These are phyloP conservation scores for Lineus longissimus DNA, from an alignment of 1,140 invertebrate genomes.

Conservation along the genomic window DNA sequence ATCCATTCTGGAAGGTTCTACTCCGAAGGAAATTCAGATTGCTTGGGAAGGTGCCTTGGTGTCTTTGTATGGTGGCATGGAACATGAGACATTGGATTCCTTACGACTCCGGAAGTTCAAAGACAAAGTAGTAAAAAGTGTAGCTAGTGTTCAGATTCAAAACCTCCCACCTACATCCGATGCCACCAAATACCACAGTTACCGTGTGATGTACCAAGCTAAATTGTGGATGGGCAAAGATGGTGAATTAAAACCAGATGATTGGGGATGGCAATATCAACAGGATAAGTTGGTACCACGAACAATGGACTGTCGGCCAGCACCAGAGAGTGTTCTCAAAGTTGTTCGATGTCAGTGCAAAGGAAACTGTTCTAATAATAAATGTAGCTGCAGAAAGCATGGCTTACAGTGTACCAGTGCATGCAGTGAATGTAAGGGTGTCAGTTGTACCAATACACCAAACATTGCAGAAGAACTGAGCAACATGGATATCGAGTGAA, in stretches of 20 bases:
- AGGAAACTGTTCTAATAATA: slow-evolving; percentile 1
- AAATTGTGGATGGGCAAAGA: not conserved
- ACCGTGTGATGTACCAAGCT: slow-evolving; percentile 9
- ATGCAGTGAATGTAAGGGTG: slow-evolving; percentile 18
- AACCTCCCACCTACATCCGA: slow-evolving; percentile 6
- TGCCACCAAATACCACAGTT: slow-evolving; percentile 7
- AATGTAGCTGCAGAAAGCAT: slow-evolving; percentile 18
- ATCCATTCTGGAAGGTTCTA: not conserved
- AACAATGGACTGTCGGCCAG: not conserved
- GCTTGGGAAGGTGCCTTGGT: not conserved
- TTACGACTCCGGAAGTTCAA: not conserved
- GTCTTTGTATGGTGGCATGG: not conserved
- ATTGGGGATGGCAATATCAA: not conserved
- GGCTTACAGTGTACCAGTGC: slow-evolving; percentile 10
- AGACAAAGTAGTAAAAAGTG: not conserved
- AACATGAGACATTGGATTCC: not conserved
- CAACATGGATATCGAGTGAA: too few relatives aligned
- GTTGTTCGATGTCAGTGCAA: slow-evolving; percentile 16
- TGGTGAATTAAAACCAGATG: not conserved
- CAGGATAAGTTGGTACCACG: slow-evolving; percentile 1
- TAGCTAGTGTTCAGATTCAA: not conserved
- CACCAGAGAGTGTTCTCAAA: slow-evolving; percentile 12
- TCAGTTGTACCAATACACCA: slow-evolving; percentile 13
- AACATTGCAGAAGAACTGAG: not conserved
- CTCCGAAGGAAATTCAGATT: not conserved